Percentiles rank a stretch among this genome's conserved stretches.
Evolutionary conservation across 2,888 invertebrate genomes (phyloP).

Genomic region (Thecophora atra): DNA sequence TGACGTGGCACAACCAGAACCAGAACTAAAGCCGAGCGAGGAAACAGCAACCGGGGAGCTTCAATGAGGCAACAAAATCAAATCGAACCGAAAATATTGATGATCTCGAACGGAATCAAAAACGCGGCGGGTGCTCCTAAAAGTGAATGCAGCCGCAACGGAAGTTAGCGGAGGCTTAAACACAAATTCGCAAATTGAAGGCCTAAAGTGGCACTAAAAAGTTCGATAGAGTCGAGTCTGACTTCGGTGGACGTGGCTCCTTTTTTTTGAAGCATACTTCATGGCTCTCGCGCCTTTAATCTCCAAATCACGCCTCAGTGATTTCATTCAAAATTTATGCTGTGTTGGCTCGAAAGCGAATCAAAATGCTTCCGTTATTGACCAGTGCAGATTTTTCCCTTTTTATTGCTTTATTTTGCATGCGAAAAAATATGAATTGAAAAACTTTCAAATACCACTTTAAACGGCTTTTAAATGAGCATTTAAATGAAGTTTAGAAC

Average conservation of each 20-base stretch:
- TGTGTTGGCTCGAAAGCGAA: conserved; percentile 9
- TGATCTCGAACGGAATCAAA: conserved; percentile 8
- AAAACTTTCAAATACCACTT: conserved; percentile 10
- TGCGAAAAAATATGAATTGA: background rate
- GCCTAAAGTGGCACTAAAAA: background rate
- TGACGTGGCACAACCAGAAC: background rate
- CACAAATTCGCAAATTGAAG: background rate
- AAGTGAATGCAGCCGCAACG: background rate
- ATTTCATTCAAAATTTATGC: conserved; percentile 24
- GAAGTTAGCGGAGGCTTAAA: background rate
- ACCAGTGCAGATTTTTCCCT: background rate
- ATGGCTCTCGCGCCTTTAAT: conserved; percentile 18
- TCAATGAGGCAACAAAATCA: conserved; percentile 8
- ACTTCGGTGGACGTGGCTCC: background rate
- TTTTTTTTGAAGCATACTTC: background rate
- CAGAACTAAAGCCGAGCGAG: background rate
- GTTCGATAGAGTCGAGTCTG: background rate
- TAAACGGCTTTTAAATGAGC: conserved; percentile 1
- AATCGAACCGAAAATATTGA: conserved; percentile 31
- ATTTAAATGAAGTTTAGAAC: background rate
- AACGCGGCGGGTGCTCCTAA: background rate
- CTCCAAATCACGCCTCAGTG: conserved; percentile 21
- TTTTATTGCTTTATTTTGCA: background rate
- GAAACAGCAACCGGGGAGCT: background rate
- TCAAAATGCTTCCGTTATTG: background rate